phyloP scores from a whole-genome alignment of 2,888 invertebrate genomes.

The Chrysopilus asiliformis region DNA sequence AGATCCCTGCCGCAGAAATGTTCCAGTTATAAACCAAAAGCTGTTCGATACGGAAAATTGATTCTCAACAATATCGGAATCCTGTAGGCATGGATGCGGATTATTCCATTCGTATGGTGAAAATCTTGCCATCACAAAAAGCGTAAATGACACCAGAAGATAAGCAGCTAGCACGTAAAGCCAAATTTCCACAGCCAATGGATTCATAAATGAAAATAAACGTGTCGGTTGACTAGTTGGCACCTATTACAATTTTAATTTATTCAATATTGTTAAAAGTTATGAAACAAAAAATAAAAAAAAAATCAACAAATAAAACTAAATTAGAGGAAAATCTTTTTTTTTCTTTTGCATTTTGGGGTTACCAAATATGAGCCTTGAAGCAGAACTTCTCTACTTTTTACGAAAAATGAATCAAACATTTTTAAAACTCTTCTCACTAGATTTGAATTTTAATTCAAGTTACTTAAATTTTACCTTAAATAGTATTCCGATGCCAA shows the following conservation, averaged over 20 bases:
- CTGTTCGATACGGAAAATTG: slow-evolving; percentile 92
- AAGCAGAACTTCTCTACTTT: neutral
- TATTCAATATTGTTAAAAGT: no score
- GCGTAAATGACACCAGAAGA: slow-evolving; percentile 80
- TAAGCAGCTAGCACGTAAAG: slow-evolving; percentile 88
- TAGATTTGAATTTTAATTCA: neutral
- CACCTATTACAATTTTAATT: no score
- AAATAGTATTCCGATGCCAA: slow-evolving; percentile 78
- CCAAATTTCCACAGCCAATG: slow-evolving; percentile 94
- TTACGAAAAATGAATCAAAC: neutral
- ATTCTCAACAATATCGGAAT: slow-evolving; percentile 78
- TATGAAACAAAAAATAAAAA: neutral
- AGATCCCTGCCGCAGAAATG: slow-evolving; percentile 74
- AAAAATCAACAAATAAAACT: no score
- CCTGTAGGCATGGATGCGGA: slow-evolving; percentile 64
- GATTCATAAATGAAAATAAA: slow-evolving; percentile 92
- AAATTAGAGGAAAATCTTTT: no score
- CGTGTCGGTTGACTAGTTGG: slow-evolving; percentile 78
- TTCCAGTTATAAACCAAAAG: slow-evolving; percentile 85
- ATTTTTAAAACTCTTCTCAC: neutral
- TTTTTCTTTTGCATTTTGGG: neutral
- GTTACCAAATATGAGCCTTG: neutral
- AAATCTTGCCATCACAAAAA: slow-evolving; percentile 94
- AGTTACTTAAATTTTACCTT: slow-evolving; percentile 40
- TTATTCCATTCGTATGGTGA: slow-evolving; percentile 94